Evolutionary conservation across 2,797 vertebrate species (phyloP).

Genomic region (Arnoldichthys spilopterus): DNA sequence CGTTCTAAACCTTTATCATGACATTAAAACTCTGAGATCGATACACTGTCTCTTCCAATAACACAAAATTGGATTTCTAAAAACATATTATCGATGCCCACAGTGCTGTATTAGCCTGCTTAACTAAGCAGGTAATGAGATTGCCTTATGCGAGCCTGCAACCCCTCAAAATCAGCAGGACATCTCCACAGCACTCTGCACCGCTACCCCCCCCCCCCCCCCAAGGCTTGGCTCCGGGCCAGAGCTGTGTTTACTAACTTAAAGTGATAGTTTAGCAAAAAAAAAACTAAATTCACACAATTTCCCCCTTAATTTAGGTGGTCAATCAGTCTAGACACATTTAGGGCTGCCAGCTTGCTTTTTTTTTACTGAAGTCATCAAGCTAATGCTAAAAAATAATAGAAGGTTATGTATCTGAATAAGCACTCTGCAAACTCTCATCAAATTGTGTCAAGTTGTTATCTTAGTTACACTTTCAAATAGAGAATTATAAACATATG

Average conservation of each 20-base stretch:
- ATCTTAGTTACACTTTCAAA: no score
- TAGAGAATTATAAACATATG: no score
- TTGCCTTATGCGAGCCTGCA: constrained; percentile 51
- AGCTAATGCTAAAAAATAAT: no score
- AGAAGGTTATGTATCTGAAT: no score
- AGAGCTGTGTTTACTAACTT: neutral
- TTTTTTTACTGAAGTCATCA: no score
- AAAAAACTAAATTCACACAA: no score
- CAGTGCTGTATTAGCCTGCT: constrained; percentile 57
- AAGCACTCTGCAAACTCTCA: no score
- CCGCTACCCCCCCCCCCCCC: no score
- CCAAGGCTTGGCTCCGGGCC: neutral
- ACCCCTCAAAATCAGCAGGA: constrained; percentile 49
- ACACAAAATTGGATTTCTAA: constrained; percentile 58
- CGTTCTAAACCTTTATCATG: constrained; percentile 52
- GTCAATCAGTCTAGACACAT: no score
- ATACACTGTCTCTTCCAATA: constrained; percentile 61
- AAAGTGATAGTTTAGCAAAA: neutral
- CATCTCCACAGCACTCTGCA: constrained; percentile 27
- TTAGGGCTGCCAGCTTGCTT: no score
- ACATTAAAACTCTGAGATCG: constrained; percentile 53
- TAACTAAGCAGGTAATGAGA: constrained; percentile 62
- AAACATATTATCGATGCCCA: constrained; percentile 62
- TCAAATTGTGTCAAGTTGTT: no score
- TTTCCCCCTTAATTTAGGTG: neutral